A percentile compares a stretch with the other conserved stretches of the same genome.
phyloP scores from a whole-genome alignment of 2,797 vertebrate species.

The Euphonia xanthogaster region DNA sequence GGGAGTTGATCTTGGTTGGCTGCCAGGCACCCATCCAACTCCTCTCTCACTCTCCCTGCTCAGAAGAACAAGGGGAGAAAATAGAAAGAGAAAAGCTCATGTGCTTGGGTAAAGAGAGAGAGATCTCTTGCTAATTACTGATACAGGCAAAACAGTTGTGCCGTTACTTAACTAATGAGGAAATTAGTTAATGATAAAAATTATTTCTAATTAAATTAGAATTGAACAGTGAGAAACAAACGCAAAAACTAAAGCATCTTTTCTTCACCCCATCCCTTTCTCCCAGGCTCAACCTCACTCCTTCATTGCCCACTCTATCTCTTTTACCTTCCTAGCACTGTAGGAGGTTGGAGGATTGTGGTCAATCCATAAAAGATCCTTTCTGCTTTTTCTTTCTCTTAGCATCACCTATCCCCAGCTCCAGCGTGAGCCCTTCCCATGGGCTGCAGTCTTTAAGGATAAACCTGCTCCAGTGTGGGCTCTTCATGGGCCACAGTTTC shows the following conservation, averaged over 20 bases:
- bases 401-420: neutral
- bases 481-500: neutral
- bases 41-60: neutral
- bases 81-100: neutral
- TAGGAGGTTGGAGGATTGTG: fast-evolving
- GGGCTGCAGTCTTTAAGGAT: neutral
- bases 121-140: neutral
- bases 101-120: neutral
- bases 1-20: neutral
- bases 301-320: neutral
- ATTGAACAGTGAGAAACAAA: neutral
- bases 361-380: neutral
- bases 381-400: neutral
- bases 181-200: neutral
- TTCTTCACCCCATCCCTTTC: neutral
- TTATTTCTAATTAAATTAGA: neutral
- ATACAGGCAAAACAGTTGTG: neutral
- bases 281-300: neutral
- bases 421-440: neutral
- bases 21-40: neutral
- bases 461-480: neutral
- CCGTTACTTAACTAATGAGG: neutral
- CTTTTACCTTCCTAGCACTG: neutral
- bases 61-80: neutral
- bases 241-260: neutral